Percentiles rank a stretch among this genome's conserved stretches.
Evolutionary conservation across 2,797 vertebrate species (phyloP).

Genomic region (Takifugu ocellatus): DNA sequence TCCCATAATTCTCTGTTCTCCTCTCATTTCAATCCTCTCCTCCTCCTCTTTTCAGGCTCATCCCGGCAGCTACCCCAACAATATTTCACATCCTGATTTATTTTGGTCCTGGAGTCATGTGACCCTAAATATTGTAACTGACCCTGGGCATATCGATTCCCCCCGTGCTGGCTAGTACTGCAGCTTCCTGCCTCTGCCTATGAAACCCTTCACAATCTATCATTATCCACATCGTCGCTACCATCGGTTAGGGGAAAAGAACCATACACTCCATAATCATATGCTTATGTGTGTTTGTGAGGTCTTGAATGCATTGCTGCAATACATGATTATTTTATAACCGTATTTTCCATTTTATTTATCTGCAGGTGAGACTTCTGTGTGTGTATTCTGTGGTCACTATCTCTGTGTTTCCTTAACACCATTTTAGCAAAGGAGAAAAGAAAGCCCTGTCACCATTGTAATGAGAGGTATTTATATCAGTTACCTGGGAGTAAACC

Average conservation of each 20-base stretch:
- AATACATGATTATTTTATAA: conserved; percentile 11
- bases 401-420: conserved; percentile 57
- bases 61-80: conserved; percentile 53
- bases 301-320: neutral
- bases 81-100: conserved; percentile 78
- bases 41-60: conserved; percentile 35
- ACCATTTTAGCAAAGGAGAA: conserved; percentile 65
- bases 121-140: conserved; percentile 83
- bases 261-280: conserved; percentile 18
- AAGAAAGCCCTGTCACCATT: conserved; percentile 69
- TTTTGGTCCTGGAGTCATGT: conserved; percentile 78
- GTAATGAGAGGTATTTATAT: conserved; percentile 77
- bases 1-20: neutral
- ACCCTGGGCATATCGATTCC: conserved; percentile 81
- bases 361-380: conserved; percentile 11
- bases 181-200: conserved; percentile 77
- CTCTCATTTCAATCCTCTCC: conserved; percentile 7
- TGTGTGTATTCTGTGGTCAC: conserved; percentile 19
- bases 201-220: conserved; percentile 71
- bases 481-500: conserved; percentile 68
- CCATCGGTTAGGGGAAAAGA: conserved; percentile 61
- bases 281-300: conserved; percentile 17
- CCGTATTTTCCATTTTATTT: conserved; percentile 7
- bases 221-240: conserved; percentile 63
- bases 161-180: conserved; percentile 66